These are phyloP conservation scores for Drosophila picticornis DNA, from an alignment of 2,888 invertebrate genomes.

Conservation along the genomic window DNA sequence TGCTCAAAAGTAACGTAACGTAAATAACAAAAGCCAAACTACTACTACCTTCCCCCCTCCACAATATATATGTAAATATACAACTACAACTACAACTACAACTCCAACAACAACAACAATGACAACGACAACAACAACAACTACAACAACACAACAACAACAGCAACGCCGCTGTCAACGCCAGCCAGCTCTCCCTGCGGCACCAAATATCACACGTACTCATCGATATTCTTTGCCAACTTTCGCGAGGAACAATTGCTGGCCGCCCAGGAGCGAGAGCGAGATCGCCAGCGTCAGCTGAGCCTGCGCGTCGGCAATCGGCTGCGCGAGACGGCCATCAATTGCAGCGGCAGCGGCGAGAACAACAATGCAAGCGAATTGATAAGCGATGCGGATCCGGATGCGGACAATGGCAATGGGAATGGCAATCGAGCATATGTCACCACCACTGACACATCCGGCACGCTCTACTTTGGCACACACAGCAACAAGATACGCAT, in stretches of 20 bases:
- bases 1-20: conserved; percentile 76
- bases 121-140: conserved; percentile 74
- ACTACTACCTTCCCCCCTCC: conserved; percentile 78
- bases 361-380: conserved; percentile 58
- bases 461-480: conserved; percentile 80
- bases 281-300: conserved; percentile 73
- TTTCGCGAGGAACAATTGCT: conserved; percentile 81
- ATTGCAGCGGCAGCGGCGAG: conserved; percentile 68
- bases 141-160: conserved; percentile 58
- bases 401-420: conserved; percentile 63
- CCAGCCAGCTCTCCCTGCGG: conserved; percentile 84
- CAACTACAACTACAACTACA: conserved; percentile 34
- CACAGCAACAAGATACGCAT: conserved; percentile 85
- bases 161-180: conserved; percentile 84
- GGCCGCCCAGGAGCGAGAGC: conserved; percentile 71
- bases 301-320: conserved; percentile 79
- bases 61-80: conserved; percentile 54
- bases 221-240: conserved; percentile 84
- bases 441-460: conserved; percentile 72
- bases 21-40: conserved; percentile 84
- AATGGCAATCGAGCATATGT: conserved; percentile 72
- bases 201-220: conserved; percentile 83
- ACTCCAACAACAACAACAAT: conserved; percentile 37
- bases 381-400: conserved; percentile 55
- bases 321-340: conserved; percentile 82